These are phyloP conservation scores for Dendrophyllia cribrosa DNA, from an alignment of 64 coral and sea anemone genomes.

Conservation along the genomic window DNA sequence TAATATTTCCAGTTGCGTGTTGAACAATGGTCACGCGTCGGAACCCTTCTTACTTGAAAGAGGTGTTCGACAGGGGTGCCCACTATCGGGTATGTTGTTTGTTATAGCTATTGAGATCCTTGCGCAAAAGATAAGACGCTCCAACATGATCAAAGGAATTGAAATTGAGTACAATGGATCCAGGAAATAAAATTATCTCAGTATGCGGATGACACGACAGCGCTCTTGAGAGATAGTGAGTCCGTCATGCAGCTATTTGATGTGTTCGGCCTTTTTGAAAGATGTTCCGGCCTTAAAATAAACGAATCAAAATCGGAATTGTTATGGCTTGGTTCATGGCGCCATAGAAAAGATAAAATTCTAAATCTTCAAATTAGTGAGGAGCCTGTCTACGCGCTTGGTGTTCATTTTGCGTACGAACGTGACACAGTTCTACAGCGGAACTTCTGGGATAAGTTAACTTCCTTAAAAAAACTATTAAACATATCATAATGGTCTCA, in stretches of 20 bases:
- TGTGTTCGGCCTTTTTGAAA: constrained; percentile 13
- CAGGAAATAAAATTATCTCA: constrained; percentile 27
- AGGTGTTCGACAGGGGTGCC: constrained; percentile 32
- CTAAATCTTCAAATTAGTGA: constrained; percentile 16
- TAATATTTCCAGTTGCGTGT: constrained; percentile 34
- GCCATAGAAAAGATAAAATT: background rate
- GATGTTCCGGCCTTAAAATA: constrained; percentile 11
- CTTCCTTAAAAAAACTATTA: constrained; percentile 13
- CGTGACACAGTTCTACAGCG: background rate
- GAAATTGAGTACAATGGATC: background rate
- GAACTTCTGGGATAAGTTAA: constrained; percentile 44
- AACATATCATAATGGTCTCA: constrained; percentile 19
- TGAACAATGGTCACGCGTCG: constrained; percentile 29
- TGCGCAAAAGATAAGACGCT: background rate
- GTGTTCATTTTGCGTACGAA: constrained; percentile 22
- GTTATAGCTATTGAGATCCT: constrained; percentile 34
- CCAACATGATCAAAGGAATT: constrained; percentile 26
- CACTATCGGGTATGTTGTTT: constrained; percentile 43
- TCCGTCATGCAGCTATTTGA: constrained; percentile 26
- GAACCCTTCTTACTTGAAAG: constrained; percentile 28
- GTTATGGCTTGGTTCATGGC: constrained; percentile 9
- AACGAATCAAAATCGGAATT: constrained; percentile 29
- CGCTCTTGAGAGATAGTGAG: background rate
- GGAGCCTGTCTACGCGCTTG: constrained; percentile 26
- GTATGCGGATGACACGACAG: constrained; percentile 26